A percentile compares a stretch with the other conserved stretches of the same genome.
Conservation (phyloP, 2,888 invertebrate species). For the Ethmia dodecea region DNA sequence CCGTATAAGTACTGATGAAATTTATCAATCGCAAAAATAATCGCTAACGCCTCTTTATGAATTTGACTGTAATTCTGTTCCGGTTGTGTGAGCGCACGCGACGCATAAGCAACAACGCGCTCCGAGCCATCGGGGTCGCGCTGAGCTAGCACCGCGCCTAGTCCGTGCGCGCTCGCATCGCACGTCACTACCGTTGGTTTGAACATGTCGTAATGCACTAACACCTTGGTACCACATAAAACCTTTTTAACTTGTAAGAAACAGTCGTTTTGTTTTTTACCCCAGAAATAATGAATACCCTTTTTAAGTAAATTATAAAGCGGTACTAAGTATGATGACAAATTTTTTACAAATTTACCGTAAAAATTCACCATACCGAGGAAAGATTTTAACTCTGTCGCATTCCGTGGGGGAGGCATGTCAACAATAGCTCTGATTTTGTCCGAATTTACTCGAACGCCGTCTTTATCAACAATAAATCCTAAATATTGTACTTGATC, state of each 20-base stretch:
- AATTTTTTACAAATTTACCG: neutral
- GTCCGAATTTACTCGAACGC: neutral
- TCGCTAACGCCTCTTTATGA: slow-evolving; percentile 16
- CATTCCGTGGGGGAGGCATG: neutral
- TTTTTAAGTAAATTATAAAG: neutral
- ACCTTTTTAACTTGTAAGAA: neutral
- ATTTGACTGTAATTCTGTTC: slow-evolving; percentile 15
- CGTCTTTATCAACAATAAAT: neutral
- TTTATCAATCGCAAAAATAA: slow-evolving; percentile 9
- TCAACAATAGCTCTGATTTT: neutral
- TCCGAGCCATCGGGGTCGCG: slow-evolving; percentile 6
- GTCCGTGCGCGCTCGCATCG: slow-evolving; percentile 11
- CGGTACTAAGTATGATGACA: neutral
- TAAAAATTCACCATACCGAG: slow-evolving; percentile 1
- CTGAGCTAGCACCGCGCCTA: slow-evolving; percentile 15
- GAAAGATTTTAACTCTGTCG: slow-evolving; percentile 1
- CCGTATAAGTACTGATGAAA: slow-evolving; percentile 13
- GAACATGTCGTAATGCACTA: slow-evolving; percentile 1
- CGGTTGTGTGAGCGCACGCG: slow-evolving; percentile 10
- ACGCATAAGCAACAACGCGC: slow-evolving; percentile 14
- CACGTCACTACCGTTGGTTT: slow-evolving; percentile 4
- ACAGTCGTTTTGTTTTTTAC: neutral
- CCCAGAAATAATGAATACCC: neutral
- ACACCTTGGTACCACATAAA: neutral
- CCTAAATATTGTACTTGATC: neutral